Evolutionary conservation across 2,888 invertebrate genomes (phyloP).

Genomic region (Callyntrura guangdongensis): DNA sequence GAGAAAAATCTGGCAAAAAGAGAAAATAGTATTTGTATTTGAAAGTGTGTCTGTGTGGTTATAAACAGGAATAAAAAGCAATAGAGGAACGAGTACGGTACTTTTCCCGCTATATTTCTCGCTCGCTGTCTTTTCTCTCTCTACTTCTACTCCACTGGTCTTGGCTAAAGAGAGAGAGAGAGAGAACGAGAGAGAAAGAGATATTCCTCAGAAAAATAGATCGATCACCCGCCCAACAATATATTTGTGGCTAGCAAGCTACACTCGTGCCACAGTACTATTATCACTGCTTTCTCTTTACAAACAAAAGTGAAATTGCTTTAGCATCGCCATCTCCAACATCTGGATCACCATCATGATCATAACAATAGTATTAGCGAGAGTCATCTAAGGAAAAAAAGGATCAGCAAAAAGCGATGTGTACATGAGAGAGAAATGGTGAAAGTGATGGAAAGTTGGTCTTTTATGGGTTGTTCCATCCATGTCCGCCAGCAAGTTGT

Average conservation of each 20-base stretch:
- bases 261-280: neutral
- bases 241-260: neutral
- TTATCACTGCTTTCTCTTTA: neutral
- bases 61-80: neutral
- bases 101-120: no score
- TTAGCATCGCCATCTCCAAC: constrained; percentile 15
- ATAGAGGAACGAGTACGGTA: neutral
- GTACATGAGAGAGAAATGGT: neutral
- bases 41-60: neutral
- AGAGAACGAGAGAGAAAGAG: neutral
- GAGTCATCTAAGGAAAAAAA: neutral
- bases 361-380: constrained; percentile 37
- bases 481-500: neutral
- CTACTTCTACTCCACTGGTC: neutral
- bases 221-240: constrained; percentile 2
- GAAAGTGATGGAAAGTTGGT: neutral
- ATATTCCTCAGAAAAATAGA: constrained; percentile 21
- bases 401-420: constrained; percentile 23
- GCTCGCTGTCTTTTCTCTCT: no score
- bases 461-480: neutral
- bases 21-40: neutral
- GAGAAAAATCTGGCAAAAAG: constrained; percentile 5
- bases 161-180: neutral
- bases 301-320: constrained; percentile 27
- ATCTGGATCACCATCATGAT: constrained; percentile 7